These are phyloP conservation scores for Spilosoma lubricipeda DNA, from an alignment of 2,888 invertebrate genomes.

Conservation along the genomic window DNA sequence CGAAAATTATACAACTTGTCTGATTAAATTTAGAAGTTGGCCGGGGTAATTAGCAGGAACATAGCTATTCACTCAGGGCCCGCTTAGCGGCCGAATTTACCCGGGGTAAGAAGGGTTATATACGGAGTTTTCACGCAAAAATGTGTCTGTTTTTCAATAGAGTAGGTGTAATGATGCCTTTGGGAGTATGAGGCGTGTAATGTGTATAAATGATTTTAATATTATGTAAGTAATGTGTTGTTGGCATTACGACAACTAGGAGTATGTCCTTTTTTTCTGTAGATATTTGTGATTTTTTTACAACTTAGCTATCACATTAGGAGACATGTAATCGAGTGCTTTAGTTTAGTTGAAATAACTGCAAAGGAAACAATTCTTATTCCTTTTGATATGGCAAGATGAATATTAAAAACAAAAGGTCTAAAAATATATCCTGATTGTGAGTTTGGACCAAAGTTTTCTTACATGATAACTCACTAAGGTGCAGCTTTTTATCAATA, in stretches of 20 bases:
- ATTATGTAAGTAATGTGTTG: neutral
- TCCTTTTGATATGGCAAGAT: no score
- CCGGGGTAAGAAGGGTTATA: conserved; percentile 43
- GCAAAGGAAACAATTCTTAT: neutral
- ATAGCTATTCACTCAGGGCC: conserved; percentile 83
- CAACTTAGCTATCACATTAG: neutral
- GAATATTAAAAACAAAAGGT: no score
- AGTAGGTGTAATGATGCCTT: conserved; percentile 39
- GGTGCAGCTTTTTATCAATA: neutral
- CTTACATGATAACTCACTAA: no score
- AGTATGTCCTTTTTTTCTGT: neutral
- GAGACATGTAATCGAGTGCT: neutral
- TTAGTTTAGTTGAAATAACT: neutral
- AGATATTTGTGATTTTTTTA: neutral
- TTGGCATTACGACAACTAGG: neutral
- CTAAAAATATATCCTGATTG: no score
- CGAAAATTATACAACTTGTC: conserved; percentile 80
- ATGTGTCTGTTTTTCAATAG: conserved; percentile 51
- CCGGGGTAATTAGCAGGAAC: conserved; percentile 78
- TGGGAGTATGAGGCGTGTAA: conserved; percentile 43
- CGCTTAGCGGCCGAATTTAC: conserved; percentile 66
- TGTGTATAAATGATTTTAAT: conserved; percentile 26
- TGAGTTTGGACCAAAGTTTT: no score
- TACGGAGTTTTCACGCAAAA: conserved; percentile 40
- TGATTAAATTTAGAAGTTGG: conserved; percentile 86